A percentile compares a stretch with the other conserved stretches of the same genome.
These are phyloP conservation scores for Drosophila maculinotata DNA, from an alignment of 2,888 invertebrate genomes.

Conservation along the genomic window DNA sequence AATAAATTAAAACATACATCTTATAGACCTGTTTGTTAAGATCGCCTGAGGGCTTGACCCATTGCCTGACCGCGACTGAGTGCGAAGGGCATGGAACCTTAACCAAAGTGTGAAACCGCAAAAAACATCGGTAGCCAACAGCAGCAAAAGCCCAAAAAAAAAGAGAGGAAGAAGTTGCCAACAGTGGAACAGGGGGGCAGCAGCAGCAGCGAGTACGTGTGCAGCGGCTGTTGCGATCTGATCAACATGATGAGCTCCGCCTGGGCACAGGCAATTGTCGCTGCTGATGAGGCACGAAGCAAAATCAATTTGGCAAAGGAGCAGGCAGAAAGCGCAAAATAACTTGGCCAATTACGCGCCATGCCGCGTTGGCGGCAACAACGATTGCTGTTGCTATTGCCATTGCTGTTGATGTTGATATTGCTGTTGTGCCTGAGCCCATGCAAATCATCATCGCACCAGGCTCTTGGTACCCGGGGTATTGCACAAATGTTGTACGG, in stretches of 20 bases:
- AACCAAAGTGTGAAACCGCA: constrained; percentile 85
- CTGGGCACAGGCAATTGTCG: constrained; percentile 67
- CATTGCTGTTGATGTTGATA: too few species aligned
- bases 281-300: constrained; percentile 77
- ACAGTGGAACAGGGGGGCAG: constrained; percentile 4
- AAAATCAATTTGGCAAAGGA: constrained; percentile 73
- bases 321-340: constrained; percentile 67
- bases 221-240: constrained; percentile 35
- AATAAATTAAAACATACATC: constrained; percentile 45
- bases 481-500: constrained; percentile 38
- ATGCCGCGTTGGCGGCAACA: constrained; percentile 27
- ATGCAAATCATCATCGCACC: constrained; percentile 56
- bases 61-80: constrained; percentile 54
- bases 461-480: constrained; percentile 2
- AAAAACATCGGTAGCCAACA: constrained; percentile 83
- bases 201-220: constrained; percentile 31
- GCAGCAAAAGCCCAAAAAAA: constrained; percentile 24
- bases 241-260: constrained; percentile 51
- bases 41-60: constrained; percentile 52
- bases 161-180: too few species aligned
- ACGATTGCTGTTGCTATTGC: constrained; percentile 23
- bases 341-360: constrained; percentile 69
- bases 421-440: too few species aligned
- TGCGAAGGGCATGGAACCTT: constrained; percentile 76
- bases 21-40: constrained; percentile 13